Percentiles rank a stretch among this genome's conserved stretches.
Conservation (phyloP, 1,140 invertebrate genomes). For the Drosophila navojoa region DNA sequence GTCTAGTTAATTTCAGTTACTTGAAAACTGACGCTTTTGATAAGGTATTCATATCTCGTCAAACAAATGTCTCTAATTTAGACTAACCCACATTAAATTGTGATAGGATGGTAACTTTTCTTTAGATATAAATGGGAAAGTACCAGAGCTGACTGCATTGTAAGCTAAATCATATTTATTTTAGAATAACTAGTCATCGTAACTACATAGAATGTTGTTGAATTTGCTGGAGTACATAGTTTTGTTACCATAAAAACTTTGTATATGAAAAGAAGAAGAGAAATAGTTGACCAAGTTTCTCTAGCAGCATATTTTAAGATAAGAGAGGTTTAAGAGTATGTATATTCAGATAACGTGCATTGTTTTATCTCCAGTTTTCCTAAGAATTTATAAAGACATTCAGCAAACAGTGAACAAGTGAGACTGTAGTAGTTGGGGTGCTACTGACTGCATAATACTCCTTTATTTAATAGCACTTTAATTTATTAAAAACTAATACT, state of each 20-base stretch:
- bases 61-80: background rate
- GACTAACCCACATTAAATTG: constrained; percentile 17
- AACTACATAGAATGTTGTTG: background rate
- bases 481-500: no score
- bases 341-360: no score
- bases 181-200: background rate
- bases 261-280: background rate
- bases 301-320: no score
- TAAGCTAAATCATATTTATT: constrained; percentile 10
- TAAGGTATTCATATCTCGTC: constrained; percentile 1
- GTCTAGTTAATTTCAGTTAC: constrained; percentile 5
- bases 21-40: constrained; percentile 1
- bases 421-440: no score
- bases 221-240: background rate
- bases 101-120: constrained; percentile 1
- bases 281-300: no score
- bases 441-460: no score
- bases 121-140: constrained; percentile 19
- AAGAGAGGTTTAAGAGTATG: no score
- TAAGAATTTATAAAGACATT: no score
- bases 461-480: no score
- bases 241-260: background rate
- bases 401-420: no score
- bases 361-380: no score
- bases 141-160: background rate